A percentile compares a stretch with the other conserved stretches of the same genome.
These are phyloP conservation scores for Edolisoma coerulescens DNA, from an alignment of 2,113 vertebrate species.

Conservation along the genomic window DNA sequence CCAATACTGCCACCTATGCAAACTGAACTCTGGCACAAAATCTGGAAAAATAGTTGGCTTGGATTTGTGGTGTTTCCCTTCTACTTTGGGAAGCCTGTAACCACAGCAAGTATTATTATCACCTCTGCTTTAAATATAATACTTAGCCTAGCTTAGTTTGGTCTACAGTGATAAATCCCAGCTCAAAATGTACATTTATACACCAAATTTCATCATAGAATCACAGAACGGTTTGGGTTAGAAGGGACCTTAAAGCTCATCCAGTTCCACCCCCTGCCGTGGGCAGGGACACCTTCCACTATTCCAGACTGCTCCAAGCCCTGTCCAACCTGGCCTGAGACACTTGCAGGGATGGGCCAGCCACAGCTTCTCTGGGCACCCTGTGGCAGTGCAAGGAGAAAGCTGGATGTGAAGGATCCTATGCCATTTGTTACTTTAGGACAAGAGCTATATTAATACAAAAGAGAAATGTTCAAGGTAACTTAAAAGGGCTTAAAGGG, in stretches of 20 bases:
- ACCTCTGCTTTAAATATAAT: background rate
- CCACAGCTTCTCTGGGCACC: background rate
- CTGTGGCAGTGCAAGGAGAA: background rate
- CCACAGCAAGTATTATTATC: background rate
- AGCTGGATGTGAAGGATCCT: background rate
- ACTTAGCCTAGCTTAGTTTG: background rate
- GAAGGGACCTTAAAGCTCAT: background rate
- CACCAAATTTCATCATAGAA: background rate
- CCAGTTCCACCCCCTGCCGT: background rate
- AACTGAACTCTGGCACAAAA: conserved; percentile 34
- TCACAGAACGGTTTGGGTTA: background rate
- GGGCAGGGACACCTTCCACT: background rate
- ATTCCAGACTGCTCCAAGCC: background rate
- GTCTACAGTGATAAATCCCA: background rate
- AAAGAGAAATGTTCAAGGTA: background rate
- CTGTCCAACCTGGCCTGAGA: accelerated
- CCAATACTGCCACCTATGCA: conserved; percentile 49
- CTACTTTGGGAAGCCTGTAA: background rate
- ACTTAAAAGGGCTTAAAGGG: background rate
- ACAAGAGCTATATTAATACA: background rate
- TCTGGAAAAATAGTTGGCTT: background rate
- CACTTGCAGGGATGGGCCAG: background rate
- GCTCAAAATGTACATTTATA: background rate
- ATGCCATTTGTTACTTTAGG: background rate
- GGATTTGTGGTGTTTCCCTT: background rate